phyloP scores from a whole-genome alignment of 2,888 invertebrate genomes.

The Panopea generosa region DNA sequence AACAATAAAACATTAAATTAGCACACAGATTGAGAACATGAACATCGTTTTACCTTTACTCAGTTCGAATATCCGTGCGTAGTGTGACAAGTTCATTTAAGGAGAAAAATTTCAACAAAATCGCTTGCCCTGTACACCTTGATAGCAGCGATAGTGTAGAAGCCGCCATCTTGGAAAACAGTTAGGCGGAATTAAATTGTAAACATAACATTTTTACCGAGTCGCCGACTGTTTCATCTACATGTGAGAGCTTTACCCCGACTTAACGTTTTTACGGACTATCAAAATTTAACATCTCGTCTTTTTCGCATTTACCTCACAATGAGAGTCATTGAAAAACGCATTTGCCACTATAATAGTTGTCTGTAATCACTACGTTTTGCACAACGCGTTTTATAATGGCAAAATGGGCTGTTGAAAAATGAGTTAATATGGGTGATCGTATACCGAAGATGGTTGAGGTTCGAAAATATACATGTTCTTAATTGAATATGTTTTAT shows the following conservation, averaged over 20 bases:
- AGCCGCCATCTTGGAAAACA: slow-evolving; percentile 60
- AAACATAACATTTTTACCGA: slow-evolving; percentile 34
- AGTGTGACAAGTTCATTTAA: no score
- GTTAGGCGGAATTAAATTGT: slow-evolving; percentile 53
- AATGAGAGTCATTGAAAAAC: slow-evolving; percentile 53
- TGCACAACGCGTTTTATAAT: background rate
- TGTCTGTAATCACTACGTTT: slow-evolving; percentile 33
- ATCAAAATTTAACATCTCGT: slow-evolving; percentile 63
- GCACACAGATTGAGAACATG: no score
- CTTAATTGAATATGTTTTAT: no score
- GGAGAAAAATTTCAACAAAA: no score
- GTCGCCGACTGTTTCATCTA: background rate
- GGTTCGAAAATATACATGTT: no score
- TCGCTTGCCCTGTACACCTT: no score
- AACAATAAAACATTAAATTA: no score
- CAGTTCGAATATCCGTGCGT: no score
- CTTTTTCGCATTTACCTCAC: slow-evolving; percentile 62
- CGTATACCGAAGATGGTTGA: no score
- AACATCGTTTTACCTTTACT: no score
- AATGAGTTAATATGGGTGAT: slow-evolving; percentile 10
- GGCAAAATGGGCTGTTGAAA: slow-evolving; percentile 9
- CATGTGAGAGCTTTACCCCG: slow-evolving; percentile 21
- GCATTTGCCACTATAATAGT: slow-evolving; percentile 59
- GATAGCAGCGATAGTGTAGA: background rate
- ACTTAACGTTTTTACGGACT: slow-evolving; percentile 55